phyloP scores from a whole-genome alignment of 2,797 vertebrate species.

The Epinephelus coioides region DNA sequence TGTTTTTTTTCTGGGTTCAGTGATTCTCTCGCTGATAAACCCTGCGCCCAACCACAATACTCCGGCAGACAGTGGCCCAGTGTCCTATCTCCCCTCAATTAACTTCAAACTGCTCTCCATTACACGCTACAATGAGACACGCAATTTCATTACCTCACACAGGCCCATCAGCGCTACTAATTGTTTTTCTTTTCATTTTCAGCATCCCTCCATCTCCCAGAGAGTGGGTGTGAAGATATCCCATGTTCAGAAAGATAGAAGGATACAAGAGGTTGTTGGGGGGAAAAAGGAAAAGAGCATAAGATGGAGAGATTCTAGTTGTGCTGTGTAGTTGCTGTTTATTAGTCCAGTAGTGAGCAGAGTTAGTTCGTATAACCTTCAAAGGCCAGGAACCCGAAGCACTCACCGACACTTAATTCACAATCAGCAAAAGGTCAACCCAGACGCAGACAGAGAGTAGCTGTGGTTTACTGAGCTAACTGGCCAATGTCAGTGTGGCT shows the following conservation, averaged over 20 bases:
- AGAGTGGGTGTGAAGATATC: constrained; percentile 54
- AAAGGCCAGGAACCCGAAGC: constrained; percentile 71
- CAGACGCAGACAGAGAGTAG: constrained; percentile 47
- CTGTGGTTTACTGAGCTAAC: constrained; percentile 63
- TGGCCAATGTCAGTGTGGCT: constrained; percentile 41
- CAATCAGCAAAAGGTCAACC: constrained; percentile 81
- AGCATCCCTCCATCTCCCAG: constrained; percentile 63
- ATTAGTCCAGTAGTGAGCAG: constrained; percentile 61
- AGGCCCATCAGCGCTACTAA: constrained; percentile 76
- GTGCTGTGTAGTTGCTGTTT: constrained; percentile 58
- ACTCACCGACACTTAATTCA: constrained; percentile 72
- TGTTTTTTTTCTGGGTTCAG: constrained; percentile 63
- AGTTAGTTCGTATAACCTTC: constrained; percentile 72
- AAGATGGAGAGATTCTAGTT: constrained; percentile 21
- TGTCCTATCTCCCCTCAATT: constrained; percentile 85
- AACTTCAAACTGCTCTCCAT: constrained; percentile 87
- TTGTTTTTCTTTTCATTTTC: constrained; percentile 83
- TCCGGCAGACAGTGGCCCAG: constrained; percentile 71
- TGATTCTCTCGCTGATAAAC: constrained; percentile 76
- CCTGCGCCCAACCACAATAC: constrained; percentile 62
- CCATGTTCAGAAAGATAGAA: constrained; percentile 43
- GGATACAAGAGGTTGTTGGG: constrained; percentile 34
- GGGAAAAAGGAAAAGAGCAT: background rate
- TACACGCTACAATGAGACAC: constrained; percentile 85
- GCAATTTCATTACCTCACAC: constrained; percentile 83